Percentiles rank a stretch among this genome's conserved stretches.
These are phyloP conservation scores for Hydrophis major DNA, from an alignment of 2,797 vertebrate species.

Conservation along the genomic window DNA sequence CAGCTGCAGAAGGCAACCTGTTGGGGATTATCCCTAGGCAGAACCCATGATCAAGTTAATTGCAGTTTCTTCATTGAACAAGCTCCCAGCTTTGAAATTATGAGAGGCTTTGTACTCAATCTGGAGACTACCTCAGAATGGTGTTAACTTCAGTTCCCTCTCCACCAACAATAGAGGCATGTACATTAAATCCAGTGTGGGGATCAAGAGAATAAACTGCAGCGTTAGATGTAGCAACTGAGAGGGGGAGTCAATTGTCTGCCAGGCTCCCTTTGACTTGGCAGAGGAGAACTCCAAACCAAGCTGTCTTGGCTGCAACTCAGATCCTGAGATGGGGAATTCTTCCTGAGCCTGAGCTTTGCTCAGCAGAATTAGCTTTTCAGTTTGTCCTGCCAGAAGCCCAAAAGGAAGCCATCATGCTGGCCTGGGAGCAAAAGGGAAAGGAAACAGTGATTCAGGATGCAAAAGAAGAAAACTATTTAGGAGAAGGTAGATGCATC, in stretches of 20 bases:
- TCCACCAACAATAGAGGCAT: neutral
- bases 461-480: neutral
- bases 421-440: slow-evolving; percentile 35
- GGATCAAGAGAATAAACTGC: neutral
- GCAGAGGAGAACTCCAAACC: neutral
- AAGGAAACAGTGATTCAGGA: neutral
- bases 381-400: slow-evolving; percentile 80
- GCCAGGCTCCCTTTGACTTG: neutral
- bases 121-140: neutral
- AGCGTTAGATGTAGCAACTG: neutral
- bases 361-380: slow-evolving; percentile 68
- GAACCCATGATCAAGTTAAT: neutral
- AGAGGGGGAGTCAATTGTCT: neutral
- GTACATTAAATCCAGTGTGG: neutral
- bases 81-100: neutral
- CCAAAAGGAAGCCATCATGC: slow-evolving; percentile 42
- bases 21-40: neutral
- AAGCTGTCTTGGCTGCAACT: neutral
- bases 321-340: slow-evolving; percentile 2
- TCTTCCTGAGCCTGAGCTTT: slow-evolving; percentile 10
- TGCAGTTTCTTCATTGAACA: neutral
- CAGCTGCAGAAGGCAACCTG: neutral
- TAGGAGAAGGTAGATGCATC: neutral
- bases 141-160: neutral
- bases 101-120: neutral